Evolutionary conservation across 2,797 vertebrate species (phyloP), one percentile per base, ranked within the genome.

Genomic region (Micrastur ruficollis): DNA sequence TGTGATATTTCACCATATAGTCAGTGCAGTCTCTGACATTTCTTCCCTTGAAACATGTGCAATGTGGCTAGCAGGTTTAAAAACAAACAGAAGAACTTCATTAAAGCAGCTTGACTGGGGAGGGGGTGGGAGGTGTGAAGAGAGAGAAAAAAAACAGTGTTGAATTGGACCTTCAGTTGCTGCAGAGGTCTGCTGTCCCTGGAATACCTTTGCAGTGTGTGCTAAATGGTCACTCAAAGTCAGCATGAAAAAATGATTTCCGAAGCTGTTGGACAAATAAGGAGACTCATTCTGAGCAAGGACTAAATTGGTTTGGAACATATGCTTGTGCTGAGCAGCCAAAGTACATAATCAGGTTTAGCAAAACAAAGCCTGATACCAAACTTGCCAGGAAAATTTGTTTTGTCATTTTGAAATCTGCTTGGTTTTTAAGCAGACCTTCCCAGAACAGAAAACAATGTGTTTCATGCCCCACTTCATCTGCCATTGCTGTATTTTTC

Each of bases 221-320:
- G 65, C 84, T 92, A 40, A 97, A 81, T 0, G 2, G 90, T 94
- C 93, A 67, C 81, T 98, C 81, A 86, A 92, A 96, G 88, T 90
- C 95, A 97, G 81, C 72, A 86, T 46, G 73, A 90, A 94, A 94
- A 96, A 95, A 95, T 84, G 38, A 96, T 96, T 97, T 97, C 96
- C 50, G 61, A 97, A 98, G 96, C 65, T 95, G 92, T 95, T 97
- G 97, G 95, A 97, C 96, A 98, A 98, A 98, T 97, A 97, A 97
- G 96, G 96, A 97, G 80, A 96, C 95, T 95, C 76, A 44, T 92
- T 97, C 89, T 93, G 90, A 97, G 91, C 90, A 95, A 52, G 63
- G 95, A 95, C 94, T 92, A 95, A 98, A 94, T 95, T 97, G 97
- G 90, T 91, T 92, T 96, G 97, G 94, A 97, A 97, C 93, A 78